Base-by-base conservation (phyloP, 2,888 invertebrate genomes). In the Apamea monoglypha region DNA sequence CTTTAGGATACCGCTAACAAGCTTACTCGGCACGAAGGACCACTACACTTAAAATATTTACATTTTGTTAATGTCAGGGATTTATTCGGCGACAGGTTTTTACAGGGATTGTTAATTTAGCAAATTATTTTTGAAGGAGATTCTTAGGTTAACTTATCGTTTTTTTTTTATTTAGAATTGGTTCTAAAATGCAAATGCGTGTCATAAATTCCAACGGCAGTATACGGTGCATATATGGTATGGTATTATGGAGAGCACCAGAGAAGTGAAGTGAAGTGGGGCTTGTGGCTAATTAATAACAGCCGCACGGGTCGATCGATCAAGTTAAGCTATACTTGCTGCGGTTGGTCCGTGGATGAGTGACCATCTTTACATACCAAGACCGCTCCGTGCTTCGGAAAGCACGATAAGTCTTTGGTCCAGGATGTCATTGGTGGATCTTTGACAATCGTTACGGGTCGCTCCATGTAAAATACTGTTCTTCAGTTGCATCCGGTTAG, bases 1-100 rank as follows among this genome's bases (percentile, higher is more conserved):
- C 79, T 80, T 83, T 78, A 80, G 75, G 76, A 79, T 64, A 72
- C 74, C 66, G 67, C 73, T 88, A 80, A 86, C 78, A 83, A 89
- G 81, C 84, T 82, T 82, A 86, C 82, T 81, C 16, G 68, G 67
- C 59, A 29, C 50, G n/a, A 67, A 71, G 84, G 70, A 68, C 80
- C 81, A 81, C 78, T 80, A 69, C 82, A 82, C 78, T 81, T 70
- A 16, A 76, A 72, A 76, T 84, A 78, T 86, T 81, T 82, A 75
- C 75, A 66, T 74, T 81, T 87, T 40, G 76, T 76, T 70, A 67
- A 76, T 77, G 76, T 67, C 67, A 76, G 76, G 67, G 84, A 82
- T 75, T 78, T 87, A 81, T 77, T 76, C 72, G 1, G 25, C 0
- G 83, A 40, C 78, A 64, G 63, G 44, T 59, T 82, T 79, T 61